Percentiles rank a stretch among this genome's conserved stretches.
These are phyloP conservation scores for Cercopithecus mona DNA, from an alignment of 2,113 vertebrate genomes.

Conservation along the genomic window DNA sequence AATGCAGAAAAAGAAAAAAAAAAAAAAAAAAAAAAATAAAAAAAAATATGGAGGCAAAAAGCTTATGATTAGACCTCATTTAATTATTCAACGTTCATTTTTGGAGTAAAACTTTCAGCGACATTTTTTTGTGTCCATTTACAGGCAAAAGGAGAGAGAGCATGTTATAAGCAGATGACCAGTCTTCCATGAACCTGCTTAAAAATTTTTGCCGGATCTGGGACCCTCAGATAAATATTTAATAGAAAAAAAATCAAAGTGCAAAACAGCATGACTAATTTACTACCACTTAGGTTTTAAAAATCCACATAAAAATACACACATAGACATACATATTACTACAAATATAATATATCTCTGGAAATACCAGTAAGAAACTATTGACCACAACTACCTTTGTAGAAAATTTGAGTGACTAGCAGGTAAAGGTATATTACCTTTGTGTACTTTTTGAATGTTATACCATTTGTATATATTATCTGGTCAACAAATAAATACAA, in stretches of 20 bases:
- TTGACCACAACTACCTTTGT: background rate
- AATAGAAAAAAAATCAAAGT: background rate
- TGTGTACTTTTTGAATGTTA: background rate
- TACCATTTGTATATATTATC: background rate
- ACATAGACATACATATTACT: background rate
- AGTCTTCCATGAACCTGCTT: background rate
- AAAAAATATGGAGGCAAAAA: background rate
- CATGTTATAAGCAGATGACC: background rate
- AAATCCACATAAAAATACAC: background rate
- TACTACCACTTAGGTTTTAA: background rate
- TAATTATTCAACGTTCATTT: background rate
- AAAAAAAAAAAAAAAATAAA: too few relatives aligned
- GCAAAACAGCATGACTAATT: background rate
- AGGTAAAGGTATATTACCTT: background rate
- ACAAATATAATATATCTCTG: background rate
- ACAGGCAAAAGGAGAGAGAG: background rate
- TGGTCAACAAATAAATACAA: background rate
- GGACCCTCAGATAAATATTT: background rate
- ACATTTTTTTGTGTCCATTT: background rate
- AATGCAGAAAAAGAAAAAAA: too few relatives aligned
- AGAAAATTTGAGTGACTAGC: background rate
- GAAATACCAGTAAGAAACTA: slow-evolving; percentile 11
- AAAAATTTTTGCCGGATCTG: background rate
- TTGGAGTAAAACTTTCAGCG: background rate
- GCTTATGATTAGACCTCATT: background rate